Base-by-base conservation (phyloP, 1,140 invertebrate species). In the Drosophila bocqueti region DNA sequence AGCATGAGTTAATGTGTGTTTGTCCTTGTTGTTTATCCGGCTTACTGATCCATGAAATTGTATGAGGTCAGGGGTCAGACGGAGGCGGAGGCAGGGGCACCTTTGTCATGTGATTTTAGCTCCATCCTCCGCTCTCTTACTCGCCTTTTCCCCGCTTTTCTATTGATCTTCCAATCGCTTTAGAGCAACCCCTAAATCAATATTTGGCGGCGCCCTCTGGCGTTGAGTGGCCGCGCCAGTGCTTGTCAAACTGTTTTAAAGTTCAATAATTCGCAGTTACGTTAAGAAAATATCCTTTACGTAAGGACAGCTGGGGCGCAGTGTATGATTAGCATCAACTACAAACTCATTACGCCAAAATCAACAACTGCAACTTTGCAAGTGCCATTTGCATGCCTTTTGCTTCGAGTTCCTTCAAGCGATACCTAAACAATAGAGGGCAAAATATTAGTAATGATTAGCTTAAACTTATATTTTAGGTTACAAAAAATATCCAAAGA, bases 331-430 rank as follows among this genome's bases (percentile, higher is more conserved):
- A 89, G 65, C 62, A 75, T 81, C 80, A 87, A 83, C 84, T 89
- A 89, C 81, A 81, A 89, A 83, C 77, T 89, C 78, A 89, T 89
- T 89, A 81, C 75, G 68, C 69, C 77, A 89, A 89, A 89, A 90
- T 90, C 73, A 89, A 89, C 85, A 89, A 87, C 80, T 89, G 76
- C 72, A 78, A 71, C 68, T 61, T 76, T 40, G 59, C 64, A 64
- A 54, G 64, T 81, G 67, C 73, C 81, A 85, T 89, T 89, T 85
- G 85, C 80, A 87, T 78, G 62, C 21, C 36, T 61, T 52, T 57
- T 31, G n/a, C 13, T 26, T 50, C 0, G 10, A 36, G 10, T 43
- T 50, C 13, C 31, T 21, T 15, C 1, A 5, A 46, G 18, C 29
- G 10, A 42, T 38, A 61, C 31, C 21, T 3, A 2, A 29, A 71